phyloP scores from a whole-genome alignment of 2,888 invertebrate species.

The Mycalesis mineus region DNA sequence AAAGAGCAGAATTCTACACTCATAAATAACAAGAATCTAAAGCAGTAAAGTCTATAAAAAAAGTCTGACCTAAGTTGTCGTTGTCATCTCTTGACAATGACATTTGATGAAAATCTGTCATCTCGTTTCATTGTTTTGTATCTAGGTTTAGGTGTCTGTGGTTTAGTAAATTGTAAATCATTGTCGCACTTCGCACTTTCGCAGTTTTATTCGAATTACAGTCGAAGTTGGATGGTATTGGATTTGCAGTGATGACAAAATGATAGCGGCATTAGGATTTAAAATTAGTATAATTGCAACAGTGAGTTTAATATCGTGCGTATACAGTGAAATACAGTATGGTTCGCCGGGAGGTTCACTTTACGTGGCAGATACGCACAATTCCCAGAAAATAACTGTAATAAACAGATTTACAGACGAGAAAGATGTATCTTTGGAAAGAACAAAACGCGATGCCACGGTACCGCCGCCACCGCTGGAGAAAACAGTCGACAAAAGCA shows the following conservation, averaged over 20 bases:
- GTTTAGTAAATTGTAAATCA: conserved; percentile 9
- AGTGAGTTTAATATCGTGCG: conserved; percentile 51
- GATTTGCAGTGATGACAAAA: conserved; percentile 67
- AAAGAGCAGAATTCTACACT: too few relatives aligned
- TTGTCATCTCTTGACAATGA: background rate
- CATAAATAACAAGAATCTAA: too few relatives aligned
- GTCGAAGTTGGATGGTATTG: conserved; percentile 45
- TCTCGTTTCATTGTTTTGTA: conserved; percentile 24
- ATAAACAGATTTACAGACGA: conserved; percentile 50
- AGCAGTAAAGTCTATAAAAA: background rate
- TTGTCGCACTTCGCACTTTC: conserved; percentile 14
- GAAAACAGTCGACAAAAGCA: conserved; percentile 45
- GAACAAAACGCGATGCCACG: conserved; percentile 62
- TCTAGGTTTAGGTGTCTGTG: too few relatives aligned
- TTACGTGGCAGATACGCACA: conserved; percentile 54
- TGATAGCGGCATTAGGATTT: conserved; percentile 61
- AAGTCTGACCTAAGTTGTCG: background rate
- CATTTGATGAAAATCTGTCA: background rate
- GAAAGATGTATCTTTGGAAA: conserved; percentile 38
- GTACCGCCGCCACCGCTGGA: conserved; percentile 45
- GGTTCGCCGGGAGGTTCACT: conserved; percentile 49
- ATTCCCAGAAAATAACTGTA: conserved; percentile 47
- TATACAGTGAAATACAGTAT: conserved; percentile 48
- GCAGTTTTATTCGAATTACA: conserved; percentile 48
- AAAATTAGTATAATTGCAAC: conserved; percentile 50